Base-by-base conservation (phyloP, 2,888 invertebrate genomes). In the Drosophila longiperda region DNA sequence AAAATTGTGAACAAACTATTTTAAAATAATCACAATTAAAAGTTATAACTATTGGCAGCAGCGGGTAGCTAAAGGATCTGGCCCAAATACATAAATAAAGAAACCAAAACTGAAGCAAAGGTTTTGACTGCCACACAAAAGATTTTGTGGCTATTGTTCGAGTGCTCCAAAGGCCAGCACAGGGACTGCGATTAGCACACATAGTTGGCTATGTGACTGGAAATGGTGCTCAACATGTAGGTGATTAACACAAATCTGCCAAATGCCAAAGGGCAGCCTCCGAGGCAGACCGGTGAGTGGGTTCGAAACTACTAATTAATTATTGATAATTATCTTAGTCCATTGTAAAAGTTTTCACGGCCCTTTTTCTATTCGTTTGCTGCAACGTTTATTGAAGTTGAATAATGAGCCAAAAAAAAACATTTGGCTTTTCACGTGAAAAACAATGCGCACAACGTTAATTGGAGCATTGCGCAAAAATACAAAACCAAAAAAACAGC, bases 11-110 rank as follows among this genome's bases (percentile, higher is more conserved):
- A 72, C 78, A 76, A 84, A 71, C 82, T 81, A 84, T 84, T 82
- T 84, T 76, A 87, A 84, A 84, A 87, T 87, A 80, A 82, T 84
- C 89, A 86, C 85, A 84, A 87, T 87, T 80, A 66, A 75, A 87
- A 84, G 75, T 75, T 78, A 84, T 84, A 86, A 86, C 75, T 89
- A 89, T 82, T 68, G 57, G 52, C 36, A 32, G 23, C 26, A 36
- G 32, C 40, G 32, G 57, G 48, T 45, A 29, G 63, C 66, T 49
- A 61, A 54, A 75, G 69, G 38, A 71, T 49, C 38, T 66, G 57
- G 53, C 73, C 73, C 69, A 84, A 71, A 82, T 75, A 71, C 86
- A 84, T 77, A 78, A 74, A 75, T 74, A 66, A 71, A 63, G 70
- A 54, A 50, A 59, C 32, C 53, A 63, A 57, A 59, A 52, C 65